Percentiles rank a stretch among this genome's conserved stretches.
These are phyloP conservation scores for Sternotherus odoratus DNA, from an alignment of 2,797 vertebrate species.

Conservation along the genomic window DNA sequence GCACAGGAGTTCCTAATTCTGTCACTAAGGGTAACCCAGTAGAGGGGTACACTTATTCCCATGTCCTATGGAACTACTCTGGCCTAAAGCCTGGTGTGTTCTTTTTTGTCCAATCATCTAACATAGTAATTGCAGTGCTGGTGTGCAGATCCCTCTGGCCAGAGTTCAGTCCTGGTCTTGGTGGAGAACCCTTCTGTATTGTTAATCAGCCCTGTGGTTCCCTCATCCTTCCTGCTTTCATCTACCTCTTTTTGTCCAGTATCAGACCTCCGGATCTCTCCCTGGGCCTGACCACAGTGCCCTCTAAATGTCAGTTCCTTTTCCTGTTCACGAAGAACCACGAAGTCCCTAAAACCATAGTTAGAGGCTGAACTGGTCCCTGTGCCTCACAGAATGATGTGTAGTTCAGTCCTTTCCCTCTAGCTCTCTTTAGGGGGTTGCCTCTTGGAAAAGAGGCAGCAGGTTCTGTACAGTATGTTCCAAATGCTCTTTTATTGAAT, in stretches of 20 bases:
- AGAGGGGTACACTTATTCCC: not conserved
- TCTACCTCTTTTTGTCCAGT: not conserved
- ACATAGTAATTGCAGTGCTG: not conserved
- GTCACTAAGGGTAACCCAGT: not conserved
- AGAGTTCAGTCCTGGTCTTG: not conserved
- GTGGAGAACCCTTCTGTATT: not conserved
- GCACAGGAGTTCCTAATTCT: not conserved
- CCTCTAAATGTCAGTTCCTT: not conserved
- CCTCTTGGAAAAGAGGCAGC: fast-evolving
- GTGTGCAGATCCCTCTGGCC: not conserved
- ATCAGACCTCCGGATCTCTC: fast-evolving
- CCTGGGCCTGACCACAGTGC: not conserved
- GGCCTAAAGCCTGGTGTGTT: not conserved
- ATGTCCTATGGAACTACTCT: not conserved
- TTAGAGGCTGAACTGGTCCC: not conserved
- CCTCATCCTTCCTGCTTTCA: not conserved
- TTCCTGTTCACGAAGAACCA: not conserved
- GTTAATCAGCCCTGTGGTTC: not conserved
- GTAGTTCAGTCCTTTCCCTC: not conserved
- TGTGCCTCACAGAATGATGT: not conserved
- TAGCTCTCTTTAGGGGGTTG: not conserved
- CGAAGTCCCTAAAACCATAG: not conserved
- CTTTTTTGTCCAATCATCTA: not conserved
- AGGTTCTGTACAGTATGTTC: not conserved
- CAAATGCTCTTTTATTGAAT: not conserved